A percentile compares a stretch with the other conserved stretches of the same genome.
These are phyloP conservation scores for Petrocephalus zakoni DNA, from an alignment of 2,113 vertebrate species.

Conservation along the genomic window DNA sequence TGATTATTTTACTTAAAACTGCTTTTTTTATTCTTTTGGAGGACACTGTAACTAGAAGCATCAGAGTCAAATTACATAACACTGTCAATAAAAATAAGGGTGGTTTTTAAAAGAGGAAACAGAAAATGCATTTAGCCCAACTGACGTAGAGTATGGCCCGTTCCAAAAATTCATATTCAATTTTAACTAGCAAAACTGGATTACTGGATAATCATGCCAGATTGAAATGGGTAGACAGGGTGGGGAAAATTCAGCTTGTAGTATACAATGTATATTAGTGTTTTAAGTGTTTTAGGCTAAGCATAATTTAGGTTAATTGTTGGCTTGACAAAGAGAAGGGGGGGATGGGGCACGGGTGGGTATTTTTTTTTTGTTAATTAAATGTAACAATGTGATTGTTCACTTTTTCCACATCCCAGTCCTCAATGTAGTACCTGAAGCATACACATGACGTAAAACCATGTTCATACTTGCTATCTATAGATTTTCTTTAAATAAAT, in stretches of 20 bases:
- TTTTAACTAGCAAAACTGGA: not conserved
- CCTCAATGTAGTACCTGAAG: constrained; percentile 57
- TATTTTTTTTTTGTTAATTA: constrained; percentile 9
- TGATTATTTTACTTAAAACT: not conserved
- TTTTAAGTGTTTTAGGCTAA: constrained; percentile 59
- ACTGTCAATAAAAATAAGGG: constrained; percentile 12
- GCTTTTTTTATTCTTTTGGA: not conserved
- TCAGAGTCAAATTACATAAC: constrained; percentile 2
- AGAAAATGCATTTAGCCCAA: not conserved
- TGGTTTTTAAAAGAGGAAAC: not conserved
- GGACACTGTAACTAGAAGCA: not conserved
- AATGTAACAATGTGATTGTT: constrained; percentile 19
- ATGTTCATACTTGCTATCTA: constrained; percentile 46
- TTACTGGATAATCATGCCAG: constrained; percentile 37
- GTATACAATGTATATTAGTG: constrained; percentile 68
- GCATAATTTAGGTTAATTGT: constrained; percentile 55
- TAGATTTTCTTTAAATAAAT: constrained; percentile 61
- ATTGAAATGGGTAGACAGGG: constrained; percentile 41
- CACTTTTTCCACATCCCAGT: constrained; percentile 24
- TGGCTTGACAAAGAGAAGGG: constrained; percentile 50
- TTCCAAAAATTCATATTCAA: not conserved
- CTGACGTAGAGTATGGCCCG: not conserved
- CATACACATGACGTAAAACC: constrained; percentile 55
- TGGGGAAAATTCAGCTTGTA: constrained; percentile 53
- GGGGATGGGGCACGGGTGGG: constrained; percentile 51